Evolutionary conservation across 2,797 vertebrate genomes (phyloP).

Genomic region (Thripadectes ignobilis): DNA sequence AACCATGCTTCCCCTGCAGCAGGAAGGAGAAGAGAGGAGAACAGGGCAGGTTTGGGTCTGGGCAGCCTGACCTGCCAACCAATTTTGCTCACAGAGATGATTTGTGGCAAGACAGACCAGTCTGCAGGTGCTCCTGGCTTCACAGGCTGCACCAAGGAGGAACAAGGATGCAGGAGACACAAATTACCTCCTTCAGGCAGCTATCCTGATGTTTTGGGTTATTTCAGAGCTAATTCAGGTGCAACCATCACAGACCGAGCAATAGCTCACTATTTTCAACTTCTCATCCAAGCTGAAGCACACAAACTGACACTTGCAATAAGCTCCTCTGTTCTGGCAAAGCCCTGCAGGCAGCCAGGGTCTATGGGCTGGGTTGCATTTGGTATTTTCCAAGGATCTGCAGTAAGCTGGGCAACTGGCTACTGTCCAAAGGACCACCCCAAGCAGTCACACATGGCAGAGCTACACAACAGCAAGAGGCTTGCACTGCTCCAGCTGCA

Average conservation of each 20-base stretch:
- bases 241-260: neutral
- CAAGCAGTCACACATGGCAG: neutral
- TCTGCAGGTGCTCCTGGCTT: neutral
- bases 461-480: neutral
- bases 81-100: neutral
- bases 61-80: neutral
- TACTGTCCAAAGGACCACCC: neutral
- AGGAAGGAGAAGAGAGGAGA: neutral
- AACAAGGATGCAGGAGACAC: neutral
- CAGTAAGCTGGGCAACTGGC: neutral
- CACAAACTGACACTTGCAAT: neutral
- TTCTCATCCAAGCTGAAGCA: neutral
- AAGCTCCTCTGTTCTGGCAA: neutral
- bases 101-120: neutral
- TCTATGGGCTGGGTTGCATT: neutral
- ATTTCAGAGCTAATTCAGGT: neutral
- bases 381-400: neutral
- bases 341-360: neutral
- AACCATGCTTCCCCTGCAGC: neutral
- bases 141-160: neutral
- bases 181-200: neutral
- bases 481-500: neutral
- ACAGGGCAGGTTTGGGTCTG: neutral
- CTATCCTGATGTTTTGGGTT: neutral
- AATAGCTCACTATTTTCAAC: neutral